Conservation (phyloP, 2,888 invertebrate species). For the Ernsta delagoae region DNA sequence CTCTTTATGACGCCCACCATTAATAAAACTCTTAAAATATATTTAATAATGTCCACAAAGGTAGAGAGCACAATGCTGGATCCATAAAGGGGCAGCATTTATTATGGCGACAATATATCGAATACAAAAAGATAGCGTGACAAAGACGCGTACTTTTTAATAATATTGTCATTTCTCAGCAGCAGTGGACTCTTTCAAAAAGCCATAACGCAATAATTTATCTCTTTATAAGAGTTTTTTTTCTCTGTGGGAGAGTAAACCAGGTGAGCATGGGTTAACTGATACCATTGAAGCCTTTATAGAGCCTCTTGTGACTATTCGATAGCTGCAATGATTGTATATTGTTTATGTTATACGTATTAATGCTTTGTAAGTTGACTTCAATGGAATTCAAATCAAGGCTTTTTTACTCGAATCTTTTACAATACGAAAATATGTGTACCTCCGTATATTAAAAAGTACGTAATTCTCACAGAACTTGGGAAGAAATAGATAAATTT, state of each 20-base stretch:
- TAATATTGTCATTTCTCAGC: slow-evolving; percentile 86
- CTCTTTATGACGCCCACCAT: slow-evolving; percentile 81
- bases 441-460: too few species aligned
- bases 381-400: background rate
- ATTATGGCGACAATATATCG: slow-evolving; percentile 84
- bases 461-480: too few species aligned
- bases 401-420: background rate
- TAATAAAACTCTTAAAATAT: slow-evolving; percentile 85
- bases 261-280: slow-evolving; percentile 82
- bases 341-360: slow-evolving; percentile 12
- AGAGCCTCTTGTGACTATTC: slow-evolving; percentile 41
- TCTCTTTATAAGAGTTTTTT: slow-evolving; percentile 82
- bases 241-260: slow-evolving; percentile 77
- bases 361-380: background rate
- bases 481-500: too few species aligned
- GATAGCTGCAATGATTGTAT: slow-evolving; percentile 21
- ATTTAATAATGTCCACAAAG: slow-evolving; percentile 85
- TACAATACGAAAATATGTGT: background rate
- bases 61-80: slow-evolving; percentile 76
- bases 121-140: slow-evolving; percentile 85
- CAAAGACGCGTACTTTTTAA: slow-evolving; percentile 84
- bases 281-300: slow-evolving; percentile 50
- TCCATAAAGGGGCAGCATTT: slow-evolving; percentile 83
- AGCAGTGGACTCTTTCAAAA: slow-evolving; percentile 85
- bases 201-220: slow-evolving; percentile 84